Percentiles rank a stretch among this genome's conserved stretches.
Conservation (phyloP, 2,113 vertebrate species). For the Nothoprocta pentlandii region DNA sequence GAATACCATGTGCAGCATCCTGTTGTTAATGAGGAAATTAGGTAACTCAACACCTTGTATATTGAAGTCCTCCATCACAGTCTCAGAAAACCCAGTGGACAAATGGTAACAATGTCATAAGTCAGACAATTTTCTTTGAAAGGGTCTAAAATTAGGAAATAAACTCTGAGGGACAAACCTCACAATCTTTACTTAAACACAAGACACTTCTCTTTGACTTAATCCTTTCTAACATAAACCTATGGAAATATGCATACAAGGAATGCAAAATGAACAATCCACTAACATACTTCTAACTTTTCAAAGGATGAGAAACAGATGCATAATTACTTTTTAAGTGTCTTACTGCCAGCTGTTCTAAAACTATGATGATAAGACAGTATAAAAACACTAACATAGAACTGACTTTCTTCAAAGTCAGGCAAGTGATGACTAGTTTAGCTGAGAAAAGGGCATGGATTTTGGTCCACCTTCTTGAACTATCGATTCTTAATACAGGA, state of each 20-base stretch:
- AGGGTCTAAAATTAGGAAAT: background rate
- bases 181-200: background rate
- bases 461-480: background rate
- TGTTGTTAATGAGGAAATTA: background rate
- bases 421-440: background rate
- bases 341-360: slow-evolving; percentile 48
- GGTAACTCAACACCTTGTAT: background rate
- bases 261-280: slow-evolving; percentile 27
- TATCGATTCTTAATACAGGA: background rate
- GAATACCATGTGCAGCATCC: background rate
- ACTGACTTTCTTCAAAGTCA: slow-evolving; percentile 25
- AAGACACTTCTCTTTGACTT: slow-evolving; percentile 1
- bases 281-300: background rate
- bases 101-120: background rate
- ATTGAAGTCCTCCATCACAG: background rate
- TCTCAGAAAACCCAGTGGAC: background rate
- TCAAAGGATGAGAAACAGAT: slow-evolving; percentile 48
- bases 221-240: background rate
- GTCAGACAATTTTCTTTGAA: background rate
- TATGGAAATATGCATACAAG: background rate
- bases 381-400: slow-evolving; percentile 3
- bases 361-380: slow-evolving; percentile 3
- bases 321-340: slow-evolving; percentile 59
- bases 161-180: background rate
- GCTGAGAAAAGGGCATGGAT: background rate